A percentile compares a stretch with the other conserved stretches of the same genome.
Conservation (phyloP, 1,140 invertebrate genomes). For the Pristionchus pacificus region DNA sequence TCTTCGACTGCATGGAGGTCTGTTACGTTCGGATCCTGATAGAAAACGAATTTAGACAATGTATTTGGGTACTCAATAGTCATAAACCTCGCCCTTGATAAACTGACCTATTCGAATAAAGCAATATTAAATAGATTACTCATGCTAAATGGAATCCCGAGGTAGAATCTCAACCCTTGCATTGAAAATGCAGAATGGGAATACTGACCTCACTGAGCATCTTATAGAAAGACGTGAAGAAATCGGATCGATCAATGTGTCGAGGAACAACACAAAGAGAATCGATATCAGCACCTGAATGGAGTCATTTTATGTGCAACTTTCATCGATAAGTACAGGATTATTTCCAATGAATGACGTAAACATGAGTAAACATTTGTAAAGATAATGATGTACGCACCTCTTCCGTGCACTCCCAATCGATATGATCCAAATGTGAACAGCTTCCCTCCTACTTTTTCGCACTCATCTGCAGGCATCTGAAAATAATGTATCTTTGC, state of each 20-base stretch:
- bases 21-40: slow-evolving; percentile 48
- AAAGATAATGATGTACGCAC: neutral
- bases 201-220: slow-evolving; percentile 75
- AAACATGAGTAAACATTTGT: neutral
- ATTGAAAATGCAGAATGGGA: slow-evolving; percentile 19
- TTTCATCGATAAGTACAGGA: neutral
- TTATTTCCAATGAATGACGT: too few species aligned
- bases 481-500: too few species aligned
- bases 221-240: slow-evolving; percentile 89
- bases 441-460: slow-evolving; percentile 82
- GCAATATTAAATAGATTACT: too few species aligned
- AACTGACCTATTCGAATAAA: neutral
- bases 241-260: slow-evolving; percentile 87
- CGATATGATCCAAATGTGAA: slow-evolving; percentile 96
- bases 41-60: slow-evolving; percentile 9
- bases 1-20: slow-evolving; percentile 81
- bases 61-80: slow-evolving; percentile 8
- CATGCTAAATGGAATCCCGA: too few species aligned
- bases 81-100: slow-evolving; percentile 23
- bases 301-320: neutral
- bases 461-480: slow-evolving; percentile 12
- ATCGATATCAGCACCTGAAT: slow-evolving; percentile 88
- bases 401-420: slow-evolving; percentile 79
- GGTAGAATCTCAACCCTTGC: neutral
- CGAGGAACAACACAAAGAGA: slow-evolving; percentile 92